Percentiles rank a stretch among this genome's conserved stretches.
These are phyloP conservation scores for Drosophila hydei DNA, from an alignment of 1,140 invertebrate species.

Conservation along the genomic window DNA sequence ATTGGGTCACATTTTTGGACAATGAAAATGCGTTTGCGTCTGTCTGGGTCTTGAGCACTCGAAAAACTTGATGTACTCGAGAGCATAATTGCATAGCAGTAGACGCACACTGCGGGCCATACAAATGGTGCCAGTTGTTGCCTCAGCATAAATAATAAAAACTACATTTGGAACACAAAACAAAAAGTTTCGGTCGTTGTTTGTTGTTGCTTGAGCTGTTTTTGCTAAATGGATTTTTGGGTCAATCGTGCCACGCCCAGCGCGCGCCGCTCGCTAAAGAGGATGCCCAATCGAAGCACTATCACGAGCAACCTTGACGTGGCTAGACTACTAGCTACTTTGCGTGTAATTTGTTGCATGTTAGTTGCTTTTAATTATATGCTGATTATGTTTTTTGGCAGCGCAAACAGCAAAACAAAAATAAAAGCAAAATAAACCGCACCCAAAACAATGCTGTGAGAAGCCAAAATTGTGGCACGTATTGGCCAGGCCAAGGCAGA, in stretches of 20 bases:
- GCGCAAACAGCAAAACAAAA: conserved; percentile 54
- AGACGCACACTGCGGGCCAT: conserved; percentile 55
- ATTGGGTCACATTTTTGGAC: conserved; percentile 35
- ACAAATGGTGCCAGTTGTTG: conserved; percentile 59
- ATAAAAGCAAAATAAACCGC: conserved; percentile 32
- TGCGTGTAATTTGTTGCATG: conserved; percentile 80
- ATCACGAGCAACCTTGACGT: conserved; percentile 46
- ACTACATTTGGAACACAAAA: conserved; percentile 37
- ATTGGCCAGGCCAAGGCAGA: conserved; percentile 27
- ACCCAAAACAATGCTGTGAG: conserved; percentile 30
- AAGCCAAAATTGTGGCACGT: conserved; percentile 68
- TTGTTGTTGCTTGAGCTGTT: conserved; percentile 26
- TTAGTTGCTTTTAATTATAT: conserved; percentile 81
- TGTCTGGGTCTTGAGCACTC: conserved; percentile 13
- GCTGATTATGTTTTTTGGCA: conserved; percentile 73
- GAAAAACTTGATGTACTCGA: conserved; percentile 26
- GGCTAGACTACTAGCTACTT: conserved; percentile 64
- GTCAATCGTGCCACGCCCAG: conserved; percentile 48
- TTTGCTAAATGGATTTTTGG: conserved; percentile 67
- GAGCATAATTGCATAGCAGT: conserved; percentile 62
- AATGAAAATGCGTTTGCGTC: conserved; percentile 26
- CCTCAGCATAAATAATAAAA: conserved; percentile 68
- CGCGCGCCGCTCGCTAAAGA: no score
- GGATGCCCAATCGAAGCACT: conserved; percentile 9
- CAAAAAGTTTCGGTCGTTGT: conserved; percentile 17